These are phyloP conservation scores for Danaus plexippus DNA, from an alignment of 1,140 invertebrate species.

Conservation along the genomic window DNA sequence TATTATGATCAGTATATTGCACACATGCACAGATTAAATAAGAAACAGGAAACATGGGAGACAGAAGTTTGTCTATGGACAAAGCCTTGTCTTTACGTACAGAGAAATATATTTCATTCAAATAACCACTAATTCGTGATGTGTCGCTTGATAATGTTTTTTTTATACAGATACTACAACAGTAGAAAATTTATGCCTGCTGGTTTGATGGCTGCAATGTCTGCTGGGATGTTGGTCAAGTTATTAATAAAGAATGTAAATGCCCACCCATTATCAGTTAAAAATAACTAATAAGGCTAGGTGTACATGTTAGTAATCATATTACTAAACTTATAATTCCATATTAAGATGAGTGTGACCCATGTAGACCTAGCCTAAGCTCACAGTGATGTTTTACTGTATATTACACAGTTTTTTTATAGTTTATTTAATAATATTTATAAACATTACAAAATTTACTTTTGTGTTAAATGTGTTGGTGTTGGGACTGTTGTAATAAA, in stretches of 20 bases:
- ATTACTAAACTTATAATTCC: background rate
- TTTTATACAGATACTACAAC: slow-evolving; percentile 80
- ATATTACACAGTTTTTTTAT: slow-evolving; percentile 1
- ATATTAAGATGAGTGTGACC: too few relatives aligned
- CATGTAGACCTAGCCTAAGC: too few relatives aligned
- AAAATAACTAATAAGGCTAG: slow-evolving; percentile 34
- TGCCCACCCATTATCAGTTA: slow-evolving; percentile 35
- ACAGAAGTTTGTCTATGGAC: too few relatives aligned
- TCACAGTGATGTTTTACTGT: too few relatives aligned
- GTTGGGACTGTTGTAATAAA: slow-evolving; percentile 15
- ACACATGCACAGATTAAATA: too few relatives aligned
- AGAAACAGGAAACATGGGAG: too few relatives aligned
- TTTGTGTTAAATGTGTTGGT: slow-evolving; percentile 12
- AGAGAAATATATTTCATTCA: too few relatives aligned
- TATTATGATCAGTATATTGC: too few relatives aligned
- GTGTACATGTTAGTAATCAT: slow-evolving; percentile 2
- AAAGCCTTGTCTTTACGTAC: too few relatives aligned
- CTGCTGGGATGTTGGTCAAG: slow-evolving; percentile 70
- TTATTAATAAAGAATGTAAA: slow-evolving; percentile 66
- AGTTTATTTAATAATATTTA: slow-evolving; percentile 3
- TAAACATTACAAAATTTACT: background rate
- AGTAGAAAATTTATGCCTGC: slow-evolving; percentile 97
- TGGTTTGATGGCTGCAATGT: slow-evolving; percentile 81
- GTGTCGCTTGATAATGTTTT: slow-evolving; percentile 5
- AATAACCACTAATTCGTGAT: too few relatives aligned